Percentiles rank a stretch among this genome's conserved stretches.
These are phyloP conservation scores for Scarus forsteni DNA, from an alignment of 2,797 vertebrate genomes.

Conservation along the genomic window DNA sequence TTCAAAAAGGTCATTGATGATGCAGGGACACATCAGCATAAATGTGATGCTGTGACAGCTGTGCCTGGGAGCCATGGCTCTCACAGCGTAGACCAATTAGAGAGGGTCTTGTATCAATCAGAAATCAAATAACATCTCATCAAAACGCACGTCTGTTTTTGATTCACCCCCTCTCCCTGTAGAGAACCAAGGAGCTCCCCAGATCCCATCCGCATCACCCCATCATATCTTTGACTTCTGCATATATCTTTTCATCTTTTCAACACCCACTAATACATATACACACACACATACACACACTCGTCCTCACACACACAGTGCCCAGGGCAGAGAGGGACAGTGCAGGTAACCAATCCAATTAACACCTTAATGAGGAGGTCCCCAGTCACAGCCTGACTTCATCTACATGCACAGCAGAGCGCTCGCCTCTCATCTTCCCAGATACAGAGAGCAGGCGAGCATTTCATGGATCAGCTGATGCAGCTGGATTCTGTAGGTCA, in stretches of 20 bases:
- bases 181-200: slow-evolving; percentile 40
- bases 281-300: slow-evolving; percentile 2
- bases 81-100: slow-evolving; percentile 77
- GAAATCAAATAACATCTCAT: slow-evolving; percentile 81
- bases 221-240: slow-evolving; percentile 16
- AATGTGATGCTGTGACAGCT: slow-evolving; percentile 72
- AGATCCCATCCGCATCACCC: slow-evolving; percentile 54
- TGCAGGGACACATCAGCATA: slow-evolving; percentile 63
- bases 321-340: slow-evolving; percentile 55
- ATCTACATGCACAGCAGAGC: slow-evolving; percentile 49
- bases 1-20: slow-evolving; percentile 77
- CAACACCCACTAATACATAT: slow-evolving; percentile 11
- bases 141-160: slow-evolving; percentile 70
- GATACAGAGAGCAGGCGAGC: slow-evolving; percentile 1
- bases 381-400: slow-evolving; percentile 46
- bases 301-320: slow-evolving; percentile 19
- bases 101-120: slow-evolving; percentile 77
- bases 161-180: slow-evolving; percentile 47
- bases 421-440: slow-evolving; percentile 33
- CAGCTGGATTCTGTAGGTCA: slow-evolving; percentile 18
- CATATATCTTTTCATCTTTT: slow-evolving; percentile 19
- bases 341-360: slow-evolving; percentile 77
- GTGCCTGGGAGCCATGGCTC: slow-evolving; percentile 72
- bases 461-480: background rate
- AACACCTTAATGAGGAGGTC: slow-evolving; percentile 79